phyloP scores from a whole-genome alignment of 92 coral and sea anemone species.

The Epizoanthus ramosus region DNA sequence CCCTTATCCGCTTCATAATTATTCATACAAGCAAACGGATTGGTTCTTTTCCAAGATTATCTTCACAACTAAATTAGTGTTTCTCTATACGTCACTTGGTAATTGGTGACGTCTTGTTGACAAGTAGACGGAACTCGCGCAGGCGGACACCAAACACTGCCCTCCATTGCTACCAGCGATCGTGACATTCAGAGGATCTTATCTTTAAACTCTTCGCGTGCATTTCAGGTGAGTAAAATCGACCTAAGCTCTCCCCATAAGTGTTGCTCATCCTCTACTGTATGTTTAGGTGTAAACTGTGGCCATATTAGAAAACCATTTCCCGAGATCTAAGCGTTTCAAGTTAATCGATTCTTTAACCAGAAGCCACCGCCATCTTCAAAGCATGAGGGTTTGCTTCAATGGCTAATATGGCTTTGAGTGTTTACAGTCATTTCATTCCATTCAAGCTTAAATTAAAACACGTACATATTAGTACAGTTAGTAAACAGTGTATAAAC shows the following conservation, averaged over 20 bases:
- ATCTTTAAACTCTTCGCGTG: constrained; percentile 35
- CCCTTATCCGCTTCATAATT: constrained; percentile 23
- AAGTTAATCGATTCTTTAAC: constrained; percentile 15
- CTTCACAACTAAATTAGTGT: constrained; percentile 59
- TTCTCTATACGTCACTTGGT: constrained; percentile 69
- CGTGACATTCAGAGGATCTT: constrained; percentile 32
- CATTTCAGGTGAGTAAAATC: constrained; percentile 32
- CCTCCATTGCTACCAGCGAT: constrained; percentile 34
- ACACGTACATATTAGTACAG: neutral
- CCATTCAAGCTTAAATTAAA: neutral
- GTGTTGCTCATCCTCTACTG: neutral
- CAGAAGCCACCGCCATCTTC: constrained; percentile 18
- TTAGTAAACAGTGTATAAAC: constrained; percentile 8
- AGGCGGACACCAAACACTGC: constrained; percentile 41
- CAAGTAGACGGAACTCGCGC: constrained; percentile 67
- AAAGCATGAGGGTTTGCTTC: constrained; percentile 30
- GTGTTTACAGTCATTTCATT: constrained; percentile 17
- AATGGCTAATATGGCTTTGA: neutral
- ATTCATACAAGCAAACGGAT: constrained; percentile 34
- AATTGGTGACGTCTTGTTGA: constrained; percentile 88
- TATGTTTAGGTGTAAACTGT: neutral
- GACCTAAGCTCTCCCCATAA: neutral
- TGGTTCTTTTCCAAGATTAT: constrained; percentile 32
- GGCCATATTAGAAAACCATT: neutral
- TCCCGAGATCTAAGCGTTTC: neutral